Conservation (phyloP, 2,113 vertebrate species). For the Limnothrissa miodon region DNA sequence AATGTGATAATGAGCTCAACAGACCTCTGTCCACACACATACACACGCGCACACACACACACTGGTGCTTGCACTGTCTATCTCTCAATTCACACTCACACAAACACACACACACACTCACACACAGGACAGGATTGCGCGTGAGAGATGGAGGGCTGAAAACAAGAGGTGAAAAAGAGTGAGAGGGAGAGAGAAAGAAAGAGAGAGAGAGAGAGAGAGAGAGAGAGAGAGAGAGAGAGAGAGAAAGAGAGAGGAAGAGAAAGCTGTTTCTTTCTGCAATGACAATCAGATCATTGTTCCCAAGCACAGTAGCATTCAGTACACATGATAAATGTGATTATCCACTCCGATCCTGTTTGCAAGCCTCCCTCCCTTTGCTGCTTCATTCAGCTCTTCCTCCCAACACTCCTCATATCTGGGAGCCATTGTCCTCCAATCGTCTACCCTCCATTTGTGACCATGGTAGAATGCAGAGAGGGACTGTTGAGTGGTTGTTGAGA, state of each 20-base stretch:
- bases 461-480: not conserved
- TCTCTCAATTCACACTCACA: not conserved
- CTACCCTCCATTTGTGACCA: not conserved
- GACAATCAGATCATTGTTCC: slow-evolving; percentile 64
- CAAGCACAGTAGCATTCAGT: slow-evolving; percentile 54
- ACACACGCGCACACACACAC: not conserved
- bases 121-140: not conserved
- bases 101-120: not conserved
- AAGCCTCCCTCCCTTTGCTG: not conserved
- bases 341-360: slow-evolving; percentile 1
- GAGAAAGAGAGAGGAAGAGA: not conserved
- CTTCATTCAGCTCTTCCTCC: not conserved
- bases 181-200: slow-evolving; percentile 9
- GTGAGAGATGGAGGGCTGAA: not conserved
- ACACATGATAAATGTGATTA: slow-evolving; percentile 65
- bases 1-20: slow-evolving; percentile 57
- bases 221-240: slow-evolving; percentile 16
- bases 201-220: slow-evolving; percentile 8
- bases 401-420: not conserved
- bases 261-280: not conserved
- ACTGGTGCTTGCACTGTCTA: not conserved
- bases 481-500: not conserved
- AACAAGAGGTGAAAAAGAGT: not conserved
- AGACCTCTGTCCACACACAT: slow-evolving; percentile 31
- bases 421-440: not conserved